A percentile compares a stretch with the other conserved stretches of the same genome.
phyloP scores from a whole-genome alignment of 2,113 vertebrate species.

The Solenodon paradoxus region DNA sequence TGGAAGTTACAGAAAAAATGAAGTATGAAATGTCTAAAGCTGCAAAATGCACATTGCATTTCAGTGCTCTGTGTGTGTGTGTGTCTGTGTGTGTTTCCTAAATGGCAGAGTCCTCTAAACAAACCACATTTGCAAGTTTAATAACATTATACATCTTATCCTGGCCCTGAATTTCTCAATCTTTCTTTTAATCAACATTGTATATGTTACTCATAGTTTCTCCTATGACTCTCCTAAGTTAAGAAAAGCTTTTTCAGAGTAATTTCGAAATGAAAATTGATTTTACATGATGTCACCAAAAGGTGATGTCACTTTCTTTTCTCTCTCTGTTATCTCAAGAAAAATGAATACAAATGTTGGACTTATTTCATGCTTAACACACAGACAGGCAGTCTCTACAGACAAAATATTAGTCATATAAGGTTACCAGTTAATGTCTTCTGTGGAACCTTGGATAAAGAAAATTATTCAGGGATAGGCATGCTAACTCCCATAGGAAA shows the following conservation, averaged over 20 bases:
- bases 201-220: constrained; percentile 38
- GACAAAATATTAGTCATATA: background rate
- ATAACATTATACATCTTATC: background rate
- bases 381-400: background rate
- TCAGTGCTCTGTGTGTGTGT: background rate
- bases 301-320: constrained; percentile 28
- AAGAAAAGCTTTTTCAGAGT: constrained; percentile 20
- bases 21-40: constrained; percentile 37
- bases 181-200: constrained; percentile 32
- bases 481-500: background rate
- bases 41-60: background rate
- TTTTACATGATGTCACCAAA: constrained; percentile 46
- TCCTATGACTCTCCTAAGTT: background rate
- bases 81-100: background rate
- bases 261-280: constrained; percentile 37
- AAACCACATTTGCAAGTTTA: background rate
- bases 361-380: constrained; percentile 26
- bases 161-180: constrained; percentile 18
- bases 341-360: constrained; percentile 10
- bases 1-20: constrained; percentile 24
- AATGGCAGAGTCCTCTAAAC: constrained; percentile 15
- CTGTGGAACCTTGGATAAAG: background rate
- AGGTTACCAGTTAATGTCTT: constrained; percentile 1
- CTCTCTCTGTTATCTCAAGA: constrained; percentile 29
- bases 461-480: background rate